These are phyloP conservation scores for Notarius quadriscutis DNA, from an alignment of 2,113 vertebrate genomes.

Conservation along the genomic window DNA sequence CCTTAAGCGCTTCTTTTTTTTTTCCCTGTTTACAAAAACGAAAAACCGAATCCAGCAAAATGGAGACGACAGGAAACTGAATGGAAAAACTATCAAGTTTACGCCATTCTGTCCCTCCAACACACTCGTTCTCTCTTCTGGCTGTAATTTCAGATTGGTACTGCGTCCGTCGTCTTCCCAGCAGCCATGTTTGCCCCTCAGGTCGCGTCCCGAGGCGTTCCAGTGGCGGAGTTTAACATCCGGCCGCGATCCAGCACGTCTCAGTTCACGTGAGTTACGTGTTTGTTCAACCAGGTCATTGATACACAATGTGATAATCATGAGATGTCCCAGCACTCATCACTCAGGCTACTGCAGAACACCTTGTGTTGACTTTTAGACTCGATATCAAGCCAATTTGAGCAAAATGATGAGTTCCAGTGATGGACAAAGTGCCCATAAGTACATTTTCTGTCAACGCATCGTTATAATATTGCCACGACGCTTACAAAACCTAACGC, in stretches of 20 bases:
- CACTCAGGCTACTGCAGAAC: background rate
- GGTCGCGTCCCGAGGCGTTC: slow-evolving; percentile 86
- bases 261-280: slow-evolving; percentile 80
- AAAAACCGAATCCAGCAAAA: background rate
- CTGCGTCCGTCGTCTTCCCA: slow-evolving; percentile 92
- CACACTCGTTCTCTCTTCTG: background rate
- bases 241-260: slow-evolving; percentile 78
- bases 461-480: too few species aligned
- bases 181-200: slow-evolving; percentile 94
- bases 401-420: background rate
- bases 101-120: background rate
- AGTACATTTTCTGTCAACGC: too few species aligned
- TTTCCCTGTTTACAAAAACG: background rate
- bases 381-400: background rate
- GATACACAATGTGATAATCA: background rate
- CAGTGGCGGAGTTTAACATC: slow-evolving; percentile 92
- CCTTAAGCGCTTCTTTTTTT: background rate
- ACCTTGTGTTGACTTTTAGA: background rate
- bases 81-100: background rate
- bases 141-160: slow-evolving; percentile 80
- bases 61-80: background rate
- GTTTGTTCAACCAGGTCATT: background rate
- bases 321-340: background rate
- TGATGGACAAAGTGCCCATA: too few species aligned
- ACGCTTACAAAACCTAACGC: too few species aligned